These are phyloP conservation scores for Apotomis capreana DNA, from an alignment of 2,888 invertebrate genomes.

Conservation along the genomic window DNA sequence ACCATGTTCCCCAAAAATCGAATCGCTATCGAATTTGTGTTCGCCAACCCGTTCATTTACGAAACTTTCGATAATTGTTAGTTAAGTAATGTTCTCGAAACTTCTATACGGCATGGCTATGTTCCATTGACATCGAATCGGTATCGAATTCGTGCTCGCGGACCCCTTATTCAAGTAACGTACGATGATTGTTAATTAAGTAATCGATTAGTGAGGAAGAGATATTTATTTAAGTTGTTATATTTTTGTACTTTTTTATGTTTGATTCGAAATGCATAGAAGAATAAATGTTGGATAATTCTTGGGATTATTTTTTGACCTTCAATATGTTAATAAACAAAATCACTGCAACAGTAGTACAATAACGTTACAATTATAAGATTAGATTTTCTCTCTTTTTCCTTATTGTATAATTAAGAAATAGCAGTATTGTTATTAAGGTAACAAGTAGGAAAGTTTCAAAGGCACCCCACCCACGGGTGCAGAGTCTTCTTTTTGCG, in stretches of 20 bases:
- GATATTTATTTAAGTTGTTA: conserved; percentile 26
- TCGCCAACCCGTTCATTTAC: conserved; percentile 56
- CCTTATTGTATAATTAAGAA: too few relatives aligned
- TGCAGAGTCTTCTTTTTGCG: too few relatives aligned
- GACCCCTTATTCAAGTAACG: conserved; percentile 49
- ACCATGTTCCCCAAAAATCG: conserved; percentile 56
- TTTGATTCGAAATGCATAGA: neutral
- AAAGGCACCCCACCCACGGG: too few relatives aligned
- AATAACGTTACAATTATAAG: too few relatives aligned
- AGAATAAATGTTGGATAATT: neutral
- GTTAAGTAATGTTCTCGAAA: conserved; percentile 40
- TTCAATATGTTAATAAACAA: too few relatives aligned
- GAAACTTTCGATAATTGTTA: conserved; percentile 32
- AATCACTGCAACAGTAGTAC: too few relatives aligned
- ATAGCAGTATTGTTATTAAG: too few relatives aligned
- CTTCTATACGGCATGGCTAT: conserved; percentile 60
- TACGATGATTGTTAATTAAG: neutral
- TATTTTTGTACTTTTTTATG: conserved; percentile 18
- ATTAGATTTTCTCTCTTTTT: too few relatives aligned
- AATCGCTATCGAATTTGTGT: conserved; percentile 59
- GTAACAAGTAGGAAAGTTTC: too few relatives aligned
- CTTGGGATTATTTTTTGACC: neutral
- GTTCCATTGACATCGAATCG: conserved; percentile 55
- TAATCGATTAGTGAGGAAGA: neutral
- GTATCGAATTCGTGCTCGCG: conserved; percentile 58